Percentiles rank a stretch among this genome's conserved stretches.
Conservation (phyloP, 2,888 invertebrate species). For the Cremastobaeus sp. region DNA sequence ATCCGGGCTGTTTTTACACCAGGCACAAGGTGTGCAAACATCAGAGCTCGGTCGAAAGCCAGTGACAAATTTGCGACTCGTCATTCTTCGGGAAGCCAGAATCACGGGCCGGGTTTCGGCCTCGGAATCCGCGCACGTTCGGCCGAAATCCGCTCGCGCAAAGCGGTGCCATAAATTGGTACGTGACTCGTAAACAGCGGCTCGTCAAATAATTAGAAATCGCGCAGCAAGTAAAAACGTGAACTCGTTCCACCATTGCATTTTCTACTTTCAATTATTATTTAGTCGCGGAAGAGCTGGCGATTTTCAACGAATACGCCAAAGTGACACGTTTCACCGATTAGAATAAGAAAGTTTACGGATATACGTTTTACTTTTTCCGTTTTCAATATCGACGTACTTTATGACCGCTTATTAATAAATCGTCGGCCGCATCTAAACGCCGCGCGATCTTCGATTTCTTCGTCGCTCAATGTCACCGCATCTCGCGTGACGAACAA, state of each 20-base stretch:
- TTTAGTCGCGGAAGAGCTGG: constrained; percentile 61
- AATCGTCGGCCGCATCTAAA: constrained; percentile 13
- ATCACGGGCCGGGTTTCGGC: neutral
- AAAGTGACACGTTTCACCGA: constrained; percentile 62
- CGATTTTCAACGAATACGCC: constrained; percentile 60
- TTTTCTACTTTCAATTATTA: constrained; percentile 63
- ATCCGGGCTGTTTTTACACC: too few relatives aligned
- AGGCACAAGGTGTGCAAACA: too few relatives aligned
- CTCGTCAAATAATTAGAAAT: constrained; percentile 61
- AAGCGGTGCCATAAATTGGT: constrained; percentile 48
- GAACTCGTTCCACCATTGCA: constrained; percentile 61
- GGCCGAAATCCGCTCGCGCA: constrained; percentile 31
- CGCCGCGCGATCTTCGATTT: constrained; percentile 3
- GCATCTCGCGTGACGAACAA: too few relatives aligned
- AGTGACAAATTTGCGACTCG: too few relatives aligned
- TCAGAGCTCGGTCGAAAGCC: too few relatives aligned
- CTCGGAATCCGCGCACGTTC: constrained; percentile 18
- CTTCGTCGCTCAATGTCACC: neutral
- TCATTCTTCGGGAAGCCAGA: neutral
- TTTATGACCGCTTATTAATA: constrained; percentile 29
- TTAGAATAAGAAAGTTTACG: constrained; percentile 58
- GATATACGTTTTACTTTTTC: constrained; percentile 49
- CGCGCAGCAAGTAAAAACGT: constrained; percentile 57
- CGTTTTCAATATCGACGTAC: constrained; percentile 32
- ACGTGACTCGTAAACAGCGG: constrained; percentile 56